Conservation (phyloP, 30 jellyfish, hydroid and myxozoan species). For the Turritopsis rubra region DNA sequence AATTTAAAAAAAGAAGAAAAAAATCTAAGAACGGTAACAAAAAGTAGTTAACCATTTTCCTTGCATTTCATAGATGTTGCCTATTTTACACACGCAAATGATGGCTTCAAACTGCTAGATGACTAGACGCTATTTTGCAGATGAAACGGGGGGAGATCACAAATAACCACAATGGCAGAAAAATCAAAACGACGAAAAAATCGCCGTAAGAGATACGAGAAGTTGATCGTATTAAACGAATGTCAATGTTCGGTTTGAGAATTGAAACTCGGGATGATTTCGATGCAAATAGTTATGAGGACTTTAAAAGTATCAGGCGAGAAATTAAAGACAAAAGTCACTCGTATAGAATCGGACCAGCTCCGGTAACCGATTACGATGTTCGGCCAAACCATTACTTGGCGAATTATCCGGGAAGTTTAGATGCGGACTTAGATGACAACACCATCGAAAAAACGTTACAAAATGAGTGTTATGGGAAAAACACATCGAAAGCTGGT, state of each 20-base stretch:
- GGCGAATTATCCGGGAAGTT: conserved; percentile 77
- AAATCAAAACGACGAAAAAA: neutral
- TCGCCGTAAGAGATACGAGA: conserved; percentile 1
- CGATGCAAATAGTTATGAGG: conserved; percentile 12
- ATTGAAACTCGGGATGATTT: conserved; percentile 10
- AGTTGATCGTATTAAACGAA: neutral
- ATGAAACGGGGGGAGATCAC: too few species aligned
- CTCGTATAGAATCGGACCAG: conserved; percentile 94
- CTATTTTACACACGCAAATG: too few species aligned
- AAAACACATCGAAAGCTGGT: conserved; percentile 74
- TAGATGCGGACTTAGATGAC: conserved; percentile 90
- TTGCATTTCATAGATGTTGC: too few species aligned
- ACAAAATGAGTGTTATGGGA: conserved; percentile 44
- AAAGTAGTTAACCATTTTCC: too few species aligned
- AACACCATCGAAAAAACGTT: conserved; percentile 31
- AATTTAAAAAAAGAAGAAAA: too few species aligned
- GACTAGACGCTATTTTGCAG: too few species aligned
- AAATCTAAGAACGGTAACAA: too few species aligned
- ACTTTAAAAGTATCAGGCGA: conserved; percentile 37
- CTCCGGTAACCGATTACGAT: conserved; percentile 85
- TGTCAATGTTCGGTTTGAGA: conserved; percentile 18
- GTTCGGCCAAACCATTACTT: conserved; percentile 46
- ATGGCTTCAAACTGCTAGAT: too few species aligned
- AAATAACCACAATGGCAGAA: conserved; percentile 20
- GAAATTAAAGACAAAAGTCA: conserved; percentile 60